Base-by-base conservation (phyloP, 2,797 vertebrate genomes). In the Tokudaia tokunoshimensis region DNA sequence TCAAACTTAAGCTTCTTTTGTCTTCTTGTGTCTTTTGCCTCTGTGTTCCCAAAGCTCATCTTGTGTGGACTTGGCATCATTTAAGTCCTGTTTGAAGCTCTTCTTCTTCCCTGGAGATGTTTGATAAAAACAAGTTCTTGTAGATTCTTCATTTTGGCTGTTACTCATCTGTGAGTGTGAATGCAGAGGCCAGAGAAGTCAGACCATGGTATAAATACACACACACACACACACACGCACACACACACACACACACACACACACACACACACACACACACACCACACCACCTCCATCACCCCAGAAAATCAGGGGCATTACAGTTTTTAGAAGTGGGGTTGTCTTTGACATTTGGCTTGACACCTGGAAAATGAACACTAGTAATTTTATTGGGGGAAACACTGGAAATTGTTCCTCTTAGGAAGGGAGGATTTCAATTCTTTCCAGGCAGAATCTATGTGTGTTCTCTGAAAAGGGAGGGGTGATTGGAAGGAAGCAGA, bases 401-500 rank as follows among this genome's bases (percentile, higher is more conserved):
- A 31, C 1, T 74, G 83, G 79, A 93, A 65, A 44, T 79, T 59
- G 59, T 95, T 97, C n/a, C 57, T 94, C 29, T 70, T 83, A 31
- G 63, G 74, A 95, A 93, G 61, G 34, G 52, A 92, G 91, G 89
- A 88, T 76, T 97, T 95, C 87, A 94, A 44, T 29, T 94, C 75
- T 87, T 88, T 82, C 20, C 57, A 87, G 78, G 91, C 95, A 95
- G 63, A 65, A 95, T 97, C 95, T 97, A 85, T 97, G 91, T 90
- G 92, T 93, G 78, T 89, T 95, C 59, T 96, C 52, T 96, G 84
- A 94, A 96, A 97, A 95, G 94, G 70, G 84, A 90, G 8, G 37
- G 31, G 88, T 98, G 92, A 96, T 93, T 91, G 81, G 96, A 93
- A 92, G 57, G 83, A 87, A 91, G 61, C 61, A 97, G 93, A 70